A percentile compares a stretch with the other conserved stretches of the same genome.
phyloP scores from a whole-genome alignment of 2,888 invertebrate genomes.

The Chrysotoxum bicinctum region DNA sequence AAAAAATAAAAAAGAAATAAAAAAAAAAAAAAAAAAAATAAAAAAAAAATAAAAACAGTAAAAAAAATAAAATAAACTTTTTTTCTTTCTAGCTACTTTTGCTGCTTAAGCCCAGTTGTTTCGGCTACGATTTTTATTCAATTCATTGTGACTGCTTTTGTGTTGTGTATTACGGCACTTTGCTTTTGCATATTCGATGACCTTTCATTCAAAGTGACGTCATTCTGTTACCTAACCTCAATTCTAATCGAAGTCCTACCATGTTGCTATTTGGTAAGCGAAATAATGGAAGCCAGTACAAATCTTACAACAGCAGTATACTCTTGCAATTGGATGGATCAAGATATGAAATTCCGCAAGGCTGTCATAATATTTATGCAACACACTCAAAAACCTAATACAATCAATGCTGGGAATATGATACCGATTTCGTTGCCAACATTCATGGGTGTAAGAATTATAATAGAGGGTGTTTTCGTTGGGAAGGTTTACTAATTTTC shows the following conservation, averaged over 20 bases:
- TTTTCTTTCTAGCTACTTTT: conserved; percentile 72
- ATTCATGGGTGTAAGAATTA: conserved; percentile 73
- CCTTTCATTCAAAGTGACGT: conserved; percentile 60
- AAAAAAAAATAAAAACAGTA: no score
- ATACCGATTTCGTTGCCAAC: conserved; percentile 75
- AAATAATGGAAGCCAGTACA: conserved; percentile 70
- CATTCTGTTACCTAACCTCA: conserved; percentile 63
- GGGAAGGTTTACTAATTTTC: not conserved
- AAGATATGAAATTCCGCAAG: conserved; percentile 74
- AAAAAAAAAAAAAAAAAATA: no score
- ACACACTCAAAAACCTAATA: conserved; percentile 72
- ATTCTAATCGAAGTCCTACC: conserved; percentile 73
- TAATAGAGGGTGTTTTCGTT: not conserved
- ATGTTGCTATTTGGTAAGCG: conserved; percentile 74
- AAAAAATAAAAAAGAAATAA: no score
- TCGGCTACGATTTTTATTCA: conserved; percentile 74
- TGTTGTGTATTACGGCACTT: conserved; percentile 73
- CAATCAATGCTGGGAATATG: conserved; percentile 74
- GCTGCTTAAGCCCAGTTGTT: conserved; percentile 71
- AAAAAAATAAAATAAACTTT: no score
- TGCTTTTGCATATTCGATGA: conserved; percentile 67
- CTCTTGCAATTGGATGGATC: conserved; percentile 75
- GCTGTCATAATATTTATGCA: conserved; percentile 76
- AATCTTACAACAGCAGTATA: conserved; percentile 74
- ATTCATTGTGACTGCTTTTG: conserved; percentile 72